Conservation (phyloP, 2,888 invertebrate genomes). For the Ditula angustiorana region DNA sequence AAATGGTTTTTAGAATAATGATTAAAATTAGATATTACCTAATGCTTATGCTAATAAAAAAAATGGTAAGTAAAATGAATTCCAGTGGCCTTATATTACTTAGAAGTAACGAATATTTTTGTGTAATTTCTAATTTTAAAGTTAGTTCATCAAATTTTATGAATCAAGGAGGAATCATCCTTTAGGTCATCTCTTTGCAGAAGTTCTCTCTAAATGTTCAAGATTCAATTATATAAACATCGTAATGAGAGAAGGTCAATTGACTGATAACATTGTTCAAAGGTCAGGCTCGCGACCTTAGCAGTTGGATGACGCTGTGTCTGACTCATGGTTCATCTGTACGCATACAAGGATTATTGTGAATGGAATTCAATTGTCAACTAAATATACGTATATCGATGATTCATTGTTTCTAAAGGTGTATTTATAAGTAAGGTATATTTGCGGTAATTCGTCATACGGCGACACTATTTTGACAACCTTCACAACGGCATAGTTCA, state of each 20-base stretch:
- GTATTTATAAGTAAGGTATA: not conserved
- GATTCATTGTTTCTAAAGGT: slow-evolving; percentile 5
- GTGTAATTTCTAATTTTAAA: too few species aligned
- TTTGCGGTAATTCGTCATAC: not conserved
- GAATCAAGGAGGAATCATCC: too few species aligned
- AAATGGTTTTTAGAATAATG: too few species aligned
- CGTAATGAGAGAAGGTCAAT: slow-evolving; percentile 31
- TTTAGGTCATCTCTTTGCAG: not conserved
- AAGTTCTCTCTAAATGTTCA: not conserved
- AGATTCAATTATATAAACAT: not conserved
- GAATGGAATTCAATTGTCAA: slow-evolving; percentile 4
- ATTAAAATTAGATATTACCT: too few species aligned
- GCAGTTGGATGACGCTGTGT: not conserved
- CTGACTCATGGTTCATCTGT: not conserved
- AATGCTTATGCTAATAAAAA: too few species aligned
- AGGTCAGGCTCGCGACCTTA: slow-evolving; percentile 23
- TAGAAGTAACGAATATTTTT: too few species aligned
- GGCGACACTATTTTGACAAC: not conserved
- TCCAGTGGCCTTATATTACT: too few species aligned
- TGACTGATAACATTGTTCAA: slow-evolving; percentile 25
- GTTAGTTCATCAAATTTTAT: too few species aligned
- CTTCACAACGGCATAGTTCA: not conserved
- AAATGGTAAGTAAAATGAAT: too few species aligned
- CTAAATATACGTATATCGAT: slow-evolving; percentile 5
- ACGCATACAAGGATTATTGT: not conserved